Base-by-base conservation (phyloP, 37 sponge, comb jelly and placozoan genomes). In the Mnemiopsis leidyi region DNA sequence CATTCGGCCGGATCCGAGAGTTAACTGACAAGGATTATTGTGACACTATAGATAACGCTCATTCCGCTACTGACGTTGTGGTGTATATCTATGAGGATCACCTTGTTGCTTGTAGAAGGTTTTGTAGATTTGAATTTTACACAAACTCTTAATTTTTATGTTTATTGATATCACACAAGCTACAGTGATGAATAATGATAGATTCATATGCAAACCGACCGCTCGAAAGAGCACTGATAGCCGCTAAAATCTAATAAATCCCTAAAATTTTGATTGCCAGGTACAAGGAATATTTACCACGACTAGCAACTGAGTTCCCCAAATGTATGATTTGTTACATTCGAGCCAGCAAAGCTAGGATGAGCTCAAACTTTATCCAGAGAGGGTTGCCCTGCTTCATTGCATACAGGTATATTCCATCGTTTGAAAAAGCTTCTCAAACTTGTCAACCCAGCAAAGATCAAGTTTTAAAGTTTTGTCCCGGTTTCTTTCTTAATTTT, bases 281-380 rank as follows among this genome's bases (percentile, higher is more conserved):
- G 24, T 85, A 85, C 30, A 85, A 39, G 35, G 90, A 85, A 13
- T 40, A 3, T 23, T 37, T 85, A 3, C 35, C 90, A n/a, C 37
- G 90, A 33, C 37, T 85, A 25, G 90, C 90, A n/a, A 2, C 0
- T 25, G 90, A 85, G 61, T 85, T 85, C 61, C 90, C 90, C 13
- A 38, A 39, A 29, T 40, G 61, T 40, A 38, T 40, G 90, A 39
- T 85, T 1, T 85, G 90, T 85, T 29, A 40, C 23, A 85, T 85
- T 26, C 24, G 61, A 26, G 90, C 90, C 23, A 85, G 90, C 61
- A 40, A 18, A 40, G 90, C 90, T 5, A 35, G 39, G 36, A 85
- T 85, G 90, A 85, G 90, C 35, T n/a, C 90, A 0, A 85, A 85
- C 29, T 85, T 85, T 37, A 85, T 85, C 5, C 39, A 85, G 90